Evolutionary conservation across 2,888 invertebrate genomes (phyloP).

Genomic region (Argynnis bischoffii): DNA sequence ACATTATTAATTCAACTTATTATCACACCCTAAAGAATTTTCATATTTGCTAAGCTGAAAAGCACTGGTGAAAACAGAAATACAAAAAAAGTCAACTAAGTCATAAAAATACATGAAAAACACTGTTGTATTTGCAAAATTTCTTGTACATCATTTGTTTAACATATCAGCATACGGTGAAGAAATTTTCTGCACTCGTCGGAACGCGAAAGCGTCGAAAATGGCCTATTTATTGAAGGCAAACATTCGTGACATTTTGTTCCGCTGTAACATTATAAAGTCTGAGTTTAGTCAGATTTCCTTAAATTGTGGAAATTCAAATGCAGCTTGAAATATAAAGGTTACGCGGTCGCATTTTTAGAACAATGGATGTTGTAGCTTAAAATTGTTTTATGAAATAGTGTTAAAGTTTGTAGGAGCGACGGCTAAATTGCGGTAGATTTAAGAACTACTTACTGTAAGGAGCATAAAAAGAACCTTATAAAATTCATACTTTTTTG

Average conservation of each 20-base stretch:
- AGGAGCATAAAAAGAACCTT: neutral
- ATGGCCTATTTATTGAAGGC: constrained; percentile 28
- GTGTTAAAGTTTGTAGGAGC: constrained; percentile 1
- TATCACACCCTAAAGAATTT: neutral
- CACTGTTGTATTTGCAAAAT: neutral
- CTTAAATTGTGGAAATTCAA: constrained; percentile 19
- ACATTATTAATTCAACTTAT: constrained; percentile 18
- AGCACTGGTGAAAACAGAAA: neutral
- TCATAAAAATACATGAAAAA: neutral
- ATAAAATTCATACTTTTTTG: neutral
- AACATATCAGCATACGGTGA: constrained; percentile 50
- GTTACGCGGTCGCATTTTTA: constrained; percentile 25
- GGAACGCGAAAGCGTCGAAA: constrained; percentile 28
- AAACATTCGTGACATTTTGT: constrained; percentile 34
- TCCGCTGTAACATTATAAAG: constrained; percentile 22
- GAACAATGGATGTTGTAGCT: constrained; percentile 20
- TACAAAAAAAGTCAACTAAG: neutral
- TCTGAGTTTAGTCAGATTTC: constrained; percentile 18
- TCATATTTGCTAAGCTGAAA: neutral
- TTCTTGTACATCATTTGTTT: constrained; percentile 53
- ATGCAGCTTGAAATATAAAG: constrained; percentile 27
- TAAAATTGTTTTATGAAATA: constrained; percentile 3
- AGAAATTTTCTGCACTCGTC: constrained; percentile 47
- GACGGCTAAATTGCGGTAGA: neutral
- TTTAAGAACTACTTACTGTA: neutral